Evolutionary conservation across 2,113 vertebrate species (phyloP).

Genomic region (Illadopsis cleaveri): DNA sequence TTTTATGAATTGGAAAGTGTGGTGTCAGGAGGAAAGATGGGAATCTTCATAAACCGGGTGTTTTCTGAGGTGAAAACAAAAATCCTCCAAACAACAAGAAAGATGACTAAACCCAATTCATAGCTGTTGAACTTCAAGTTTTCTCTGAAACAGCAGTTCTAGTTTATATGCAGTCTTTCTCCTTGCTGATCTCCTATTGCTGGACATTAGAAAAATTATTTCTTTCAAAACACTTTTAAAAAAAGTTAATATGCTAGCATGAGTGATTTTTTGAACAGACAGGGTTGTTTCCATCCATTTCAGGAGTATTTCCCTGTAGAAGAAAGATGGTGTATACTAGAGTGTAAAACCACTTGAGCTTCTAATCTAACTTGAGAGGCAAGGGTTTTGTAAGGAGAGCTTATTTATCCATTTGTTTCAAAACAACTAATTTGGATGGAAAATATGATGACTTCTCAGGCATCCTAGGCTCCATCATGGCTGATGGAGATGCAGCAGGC

Average conservation of each 20-base stretch:
- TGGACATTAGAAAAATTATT: slow-evolving; percentile 17
- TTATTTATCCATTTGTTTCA: background rate
- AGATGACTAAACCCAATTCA: background rate
- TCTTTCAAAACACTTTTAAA: background rate
- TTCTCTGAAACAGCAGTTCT: background rate
- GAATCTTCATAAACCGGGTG: background rate
- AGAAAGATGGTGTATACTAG: background rate
- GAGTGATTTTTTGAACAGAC: slow-evolving; percentile 32
- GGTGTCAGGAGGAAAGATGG: background rate
- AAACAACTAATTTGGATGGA: background rate
- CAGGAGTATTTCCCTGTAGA: slow-evolving; percentile 5
- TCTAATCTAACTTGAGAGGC: background rate
- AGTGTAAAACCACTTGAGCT: slow-evolving; percentile 31
- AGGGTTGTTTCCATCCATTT: slow-evolving; percentile 11
- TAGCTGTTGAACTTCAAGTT: background rate
- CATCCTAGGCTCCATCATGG: background rate
- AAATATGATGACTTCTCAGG: background rate
- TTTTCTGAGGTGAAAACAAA: background rate
- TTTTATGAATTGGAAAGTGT: background rate
- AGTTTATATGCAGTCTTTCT: background rate
- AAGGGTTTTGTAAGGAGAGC: background rate
- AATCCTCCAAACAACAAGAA: background rate
- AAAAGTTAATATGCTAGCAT: background rate
- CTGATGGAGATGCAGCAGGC: background rate
- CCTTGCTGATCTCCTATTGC: background rate